Evolutionary conservation across 35 echinoderm and acorn worm species (phyloP).

Genomic region (Amphiura filiformis): DNA sequence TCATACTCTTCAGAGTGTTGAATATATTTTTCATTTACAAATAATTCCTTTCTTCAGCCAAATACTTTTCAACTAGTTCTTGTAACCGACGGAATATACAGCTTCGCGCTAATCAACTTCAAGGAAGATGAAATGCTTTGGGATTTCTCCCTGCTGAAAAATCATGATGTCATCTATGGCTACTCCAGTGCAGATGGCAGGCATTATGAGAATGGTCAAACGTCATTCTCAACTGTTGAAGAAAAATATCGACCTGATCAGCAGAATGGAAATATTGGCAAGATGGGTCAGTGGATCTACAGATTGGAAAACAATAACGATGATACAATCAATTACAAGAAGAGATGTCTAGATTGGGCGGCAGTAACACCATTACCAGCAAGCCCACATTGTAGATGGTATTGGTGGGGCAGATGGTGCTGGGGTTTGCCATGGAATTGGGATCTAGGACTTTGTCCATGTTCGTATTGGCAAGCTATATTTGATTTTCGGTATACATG

Average conservation of each 20-base stretch:
- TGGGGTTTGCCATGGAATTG: not conserved
- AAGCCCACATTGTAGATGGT: not conserved
- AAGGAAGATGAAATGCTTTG: slow-evolving; percentile 7
- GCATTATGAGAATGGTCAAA: not conserved
- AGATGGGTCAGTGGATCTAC: slow-evolving; percentile 15
- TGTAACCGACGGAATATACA: slow-evolving; percentile 12
- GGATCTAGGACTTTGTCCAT: slow-evolving; percentile 6
- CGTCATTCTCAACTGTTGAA: not conserved
- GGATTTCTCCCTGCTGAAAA: not conserved
- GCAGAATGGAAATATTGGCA: not conserved
- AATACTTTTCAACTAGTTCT: slow-evolving; percentile 22
- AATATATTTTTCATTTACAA: too few relatives aligned
- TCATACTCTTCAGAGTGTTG: too few relatives aligned
- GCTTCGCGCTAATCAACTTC: slow-evolving; percentile 6
- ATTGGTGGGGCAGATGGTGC: not conserved
- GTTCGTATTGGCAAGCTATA: not conserved
- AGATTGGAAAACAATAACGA: not conserved
- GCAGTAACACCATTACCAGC: not conserved
- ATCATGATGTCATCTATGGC: not conserved
- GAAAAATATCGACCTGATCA: slow-evolving; percentile 29
- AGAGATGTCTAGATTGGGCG: not conserved
- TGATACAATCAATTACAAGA: slow-evolving; percentile 18
- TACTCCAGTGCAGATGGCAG: not conserved
- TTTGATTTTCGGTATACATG: not conserved
- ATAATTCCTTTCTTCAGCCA: not conserved